Base-by-base conservation (phyloP, 1,140 invertebrate genomes). In the Vanessa atalanta region DNA sequence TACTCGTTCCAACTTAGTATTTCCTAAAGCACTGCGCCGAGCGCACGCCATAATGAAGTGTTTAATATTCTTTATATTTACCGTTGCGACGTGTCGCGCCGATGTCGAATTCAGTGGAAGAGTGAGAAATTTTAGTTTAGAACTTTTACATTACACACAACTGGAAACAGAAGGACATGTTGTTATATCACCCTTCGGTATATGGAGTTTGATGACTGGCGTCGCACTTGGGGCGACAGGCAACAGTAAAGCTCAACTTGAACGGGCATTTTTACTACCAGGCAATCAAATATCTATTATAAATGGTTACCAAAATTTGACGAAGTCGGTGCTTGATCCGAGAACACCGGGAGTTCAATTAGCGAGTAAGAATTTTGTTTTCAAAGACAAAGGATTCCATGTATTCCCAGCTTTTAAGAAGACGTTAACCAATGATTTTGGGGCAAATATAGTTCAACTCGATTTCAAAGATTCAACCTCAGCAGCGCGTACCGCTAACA, bases 161-260 rank as follows among this genome's bases (percentile, higher is more conserved):
- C 53, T 76, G 43, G 82, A 88, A 61, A 84, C 82, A 13, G 79
- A 79, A 4, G 85, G 88, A 5, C 88, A 93, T 76, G 84, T 90
- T 7, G 90, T 91, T 15, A 90, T 93, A 65, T 91, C 90, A 23
- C 90, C 90, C 0, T 89, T 91, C 55, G 90, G 90, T 65, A 86
- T 93, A 75, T 93, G 91, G 91, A 88, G 82, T 51, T 75, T 93
- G 13, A 81, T 93, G 82, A 88, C 88, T 4, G 88, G 84, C 15
- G 78, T 91, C 0, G 79, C 91, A 0, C 48, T 89, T 13, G 89
- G 91, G 16, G 85, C 90, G 8, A 84, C 78, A 0, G 89, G 81
- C 3, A 68, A 78, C 2, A 83, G 77, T 20, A 75, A 65, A 69
- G 57, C 20, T 0, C 77, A 85, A 75, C 65, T 85, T 6, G 23